Percentiles rank a stretch among this genome's conserved stretches.
Evolutionary conservation across 2,888 invertebrate species (phyloP).

Genomic region (Copidosoma aretas): DNA sequence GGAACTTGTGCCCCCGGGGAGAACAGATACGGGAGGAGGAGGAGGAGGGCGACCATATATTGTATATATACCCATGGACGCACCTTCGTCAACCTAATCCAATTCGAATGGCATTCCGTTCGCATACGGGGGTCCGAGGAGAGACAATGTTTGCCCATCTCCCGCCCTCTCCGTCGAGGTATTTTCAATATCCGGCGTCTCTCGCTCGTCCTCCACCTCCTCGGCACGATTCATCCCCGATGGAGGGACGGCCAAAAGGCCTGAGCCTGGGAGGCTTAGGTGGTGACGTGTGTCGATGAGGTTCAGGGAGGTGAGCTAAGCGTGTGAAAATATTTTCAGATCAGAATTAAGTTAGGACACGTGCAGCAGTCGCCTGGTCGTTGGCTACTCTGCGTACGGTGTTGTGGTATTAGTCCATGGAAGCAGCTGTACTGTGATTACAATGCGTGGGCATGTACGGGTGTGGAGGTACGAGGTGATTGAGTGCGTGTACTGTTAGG

Average conservation of each 20-base stretch:
- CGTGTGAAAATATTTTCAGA: conserved; percentile 35
- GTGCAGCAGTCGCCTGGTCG: background rate
- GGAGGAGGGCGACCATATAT: no score
- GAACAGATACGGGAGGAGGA: background rate
- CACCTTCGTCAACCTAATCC: conserved; percentile 5
- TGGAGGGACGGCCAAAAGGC: conserved; percentile 3
- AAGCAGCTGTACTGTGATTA: no score
- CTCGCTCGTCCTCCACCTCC: background rate
- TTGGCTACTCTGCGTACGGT: no score
- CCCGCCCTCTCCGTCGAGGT: conserved; percentile 49
- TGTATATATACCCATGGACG: background rate
- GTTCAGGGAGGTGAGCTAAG: conserved; percentile 8
- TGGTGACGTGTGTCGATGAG: background rate
- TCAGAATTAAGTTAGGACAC: conserved; percentile 30
- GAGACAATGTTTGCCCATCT: conserved; percentile 42
- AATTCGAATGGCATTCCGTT: conserved; percentile 2
- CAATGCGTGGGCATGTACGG: no score
- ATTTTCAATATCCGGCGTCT: conserved; percentile 57
- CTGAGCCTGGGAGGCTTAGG: background rate
- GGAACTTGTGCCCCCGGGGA: background rate
- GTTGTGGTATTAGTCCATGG: no score
- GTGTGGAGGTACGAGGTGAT: no score
- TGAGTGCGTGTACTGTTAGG: no score
- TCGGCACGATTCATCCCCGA: background rate
- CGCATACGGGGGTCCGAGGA: background rate